These are phyloP conservation scores for Troides helena DNA, from an alignment of 2,888 invertebrate genomes.

Conservation along the genomic window DNA sequence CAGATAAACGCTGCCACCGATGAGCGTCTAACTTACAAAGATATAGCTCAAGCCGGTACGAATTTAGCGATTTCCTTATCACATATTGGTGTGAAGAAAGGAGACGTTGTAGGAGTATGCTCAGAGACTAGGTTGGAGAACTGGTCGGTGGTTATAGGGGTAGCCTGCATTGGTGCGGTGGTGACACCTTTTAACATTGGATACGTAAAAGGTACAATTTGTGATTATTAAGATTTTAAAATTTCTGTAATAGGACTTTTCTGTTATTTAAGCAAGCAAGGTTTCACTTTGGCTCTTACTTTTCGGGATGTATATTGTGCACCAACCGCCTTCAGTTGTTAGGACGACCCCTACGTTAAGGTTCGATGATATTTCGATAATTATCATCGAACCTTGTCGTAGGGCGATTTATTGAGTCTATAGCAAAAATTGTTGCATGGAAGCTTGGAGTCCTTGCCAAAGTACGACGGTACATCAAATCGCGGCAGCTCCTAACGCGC, in stretches of 20 bases:
- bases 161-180: conserved; percentile 40
- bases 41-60: conserved; percentile 34
- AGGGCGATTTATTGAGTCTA: too few species aligned
- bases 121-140: conserved; percentile 41
- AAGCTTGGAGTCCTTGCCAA: too few species aligned
- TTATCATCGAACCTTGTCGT: too few species aligned
- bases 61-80: conserved; percentile 32
- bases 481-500: too few species aligned
- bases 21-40: conserved; percentile 26
- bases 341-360: too few species aligned
- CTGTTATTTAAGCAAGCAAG: too few species aligned
- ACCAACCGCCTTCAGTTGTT: too few species aligned
- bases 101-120: conserved; percentile 44
- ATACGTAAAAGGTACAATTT: conserved; percentile 19
- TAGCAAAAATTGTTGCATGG: too few species aligned
- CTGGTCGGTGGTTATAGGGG: conserved; percentile 38
- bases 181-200: conserved; percentile 36
- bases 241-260: neutral
- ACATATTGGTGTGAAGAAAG: conserved; percentile 31
- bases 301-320: too few species aligned
- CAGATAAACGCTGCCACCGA: conserved; percentile 19
- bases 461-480: too few species aligned
- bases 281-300: too few species aligned
- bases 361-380: too few species aligned
- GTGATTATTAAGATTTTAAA: neutral